These are phyloP conservation scores for Macropodus opercularis DNA, from an alignment of 2,797 vertebrate species.

Conservation along the genomic window DNA sequence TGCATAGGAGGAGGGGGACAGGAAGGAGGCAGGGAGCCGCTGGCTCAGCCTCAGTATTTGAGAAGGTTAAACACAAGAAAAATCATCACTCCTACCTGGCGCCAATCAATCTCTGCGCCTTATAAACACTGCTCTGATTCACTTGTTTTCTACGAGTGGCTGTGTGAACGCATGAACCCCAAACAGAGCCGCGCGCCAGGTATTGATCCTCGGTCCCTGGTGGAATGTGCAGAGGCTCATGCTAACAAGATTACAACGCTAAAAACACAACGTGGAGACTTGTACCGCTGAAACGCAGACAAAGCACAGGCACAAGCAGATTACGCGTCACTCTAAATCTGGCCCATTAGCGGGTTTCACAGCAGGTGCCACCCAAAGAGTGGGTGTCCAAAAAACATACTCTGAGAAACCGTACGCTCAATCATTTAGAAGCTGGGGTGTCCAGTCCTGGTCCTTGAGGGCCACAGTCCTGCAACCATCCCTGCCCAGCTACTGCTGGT, in stretches of 20 bases:
- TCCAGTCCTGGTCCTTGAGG: too few relatives aligned
- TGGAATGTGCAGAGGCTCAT: slow-evolving; percentile 68
- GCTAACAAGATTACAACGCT: slow-evolving; percentile 73
- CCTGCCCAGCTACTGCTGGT: too few relatives aligned
- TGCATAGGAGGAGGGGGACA: not conserved
- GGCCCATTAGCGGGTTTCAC: slow-evolving; percentile 40
- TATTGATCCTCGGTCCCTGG: slow-evolving; percentile 71
- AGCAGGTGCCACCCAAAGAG: slow-evolving; percentile 33
- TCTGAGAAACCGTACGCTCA: too few relatives aligned
- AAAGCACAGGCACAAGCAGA: slow-evolving; percentile 51
- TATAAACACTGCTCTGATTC: slow-evolving; percentile 31
- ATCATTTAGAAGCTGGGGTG: too few relatives aligned
- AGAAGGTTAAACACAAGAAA: slow-evolving; percentile 32
- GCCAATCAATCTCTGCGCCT: slow-evolving; percentile 32
- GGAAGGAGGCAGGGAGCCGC: too few relatives aligned
- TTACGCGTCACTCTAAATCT: slow-evolving; percentile 46
- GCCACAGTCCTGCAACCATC: too few relatives aligned
- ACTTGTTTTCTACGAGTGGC: slow-evolving; percentile 14
- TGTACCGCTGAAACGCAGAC: slow-evolving; percentile 59
- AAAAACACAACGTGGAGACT: slow-evolving; percentile 56
- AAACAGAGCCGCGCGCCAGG: slow-evolving; percentile 56
- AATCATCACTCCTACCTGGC: slow-evolving; percentile 9
- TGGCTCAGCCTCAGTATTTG: slow-evolving; percentile 15
- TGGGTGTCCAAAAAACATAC: slow-evolving; percentile 3
- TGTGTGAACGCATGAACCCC: slow-evolving; percentile 18